Evolutionary conservation across 1,140 invertebrate species (phyloP).

Genomic region (Cyclina sinensis): DNA sequence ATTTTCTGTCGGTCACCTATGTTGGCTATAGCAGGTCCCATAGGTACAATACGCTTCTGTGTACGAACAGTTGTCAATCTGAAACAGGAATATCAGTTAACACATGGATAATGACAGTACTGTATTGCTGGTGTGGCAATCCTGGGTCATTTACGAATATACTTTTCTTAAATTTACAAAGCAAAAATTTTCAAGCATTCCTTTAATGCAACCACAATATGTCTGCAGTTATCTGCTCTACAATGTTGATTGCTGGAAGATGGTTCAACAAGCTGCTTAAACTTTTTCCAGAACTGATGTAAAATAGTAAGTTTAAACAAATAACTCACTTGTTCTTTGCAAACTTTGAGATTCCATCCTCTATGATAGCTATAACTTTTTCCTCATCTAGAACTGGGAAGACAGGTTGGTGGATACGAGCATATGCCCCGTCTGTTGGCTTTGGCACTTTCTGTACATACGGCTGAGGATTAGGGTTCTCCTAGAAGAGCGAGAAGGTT

Average conservation of each 20-base stretch:
- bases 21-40: slow-evolving; percentile 92
- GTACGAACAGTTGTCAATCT: slow-evolving; percentile 90
- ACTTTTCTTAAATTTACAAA: too few species aligned
- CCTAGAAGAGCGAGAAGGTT: slow-evolving; percentile 86
- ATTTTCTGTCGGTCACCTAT: slow-evolving; percentile 90
- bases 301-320: too few species aligned
- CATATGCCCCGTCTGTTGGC: slow-evolving; percentile 97
- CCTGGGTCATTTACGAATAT: too few species aligned
- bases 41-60: slow-evolving; percentile 95
- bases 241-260: too few species aligned
- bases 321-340: slow-evolving; percentile 87
- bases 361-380: slow-evolving; percentile 94
- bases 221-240: too few species aligned
- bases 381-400: slow-evolving; percentile 93
- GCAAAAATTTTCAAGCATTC: too few species aligned
- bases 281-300: too few species aligned
- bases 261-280: too few species aligned
- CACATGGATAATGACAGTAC: too few species aligned
- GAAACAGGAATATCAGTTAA: slow-evolving; percentile 30
- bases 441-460: slow-evolving; percentile 97
- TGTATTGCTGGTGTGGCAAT: too few species aligned
- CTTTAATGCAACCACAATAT: too few species aligned
- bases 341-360: slow-evolving; percentile 95
- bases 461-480: slow-evolving; percentile 94
- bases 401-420: slow-evolving; percentile 95